phyloP scores from a whole-genome alignment of 2,797 vertebrate genomes.

The Micromesistius poutassou region DNA sequence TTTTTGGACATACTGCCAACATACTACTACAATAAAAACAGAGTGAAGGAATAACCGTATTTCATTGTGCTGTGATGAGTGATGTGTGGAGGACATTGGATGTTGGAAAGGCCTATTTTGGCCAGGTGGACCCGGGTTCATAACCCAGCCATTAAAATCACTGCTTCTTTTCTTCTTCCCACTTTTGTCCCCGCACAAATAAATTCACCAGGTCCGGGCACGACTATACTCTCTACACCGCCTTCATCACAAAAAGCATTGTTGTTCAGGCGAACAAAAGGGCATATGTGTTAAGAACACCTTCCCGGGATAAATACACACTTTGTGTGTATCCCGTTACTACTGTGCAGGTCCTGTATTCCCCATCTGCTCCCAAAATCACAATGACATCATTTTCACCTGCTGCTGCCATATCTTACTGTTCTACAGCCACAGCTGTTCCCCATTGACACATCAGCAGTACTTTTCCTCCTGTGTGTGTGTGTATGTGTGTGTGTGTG shows the following conservation, averaged over 20 bases:
- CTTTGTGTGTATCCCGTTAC: slow-evolving; percentile 14
- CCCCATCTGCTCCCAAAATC: slow-evolving; percentile 34
- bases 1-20: neutral
- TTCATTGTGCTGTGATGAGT: neutral
- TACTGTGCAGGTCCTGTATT: slow-evolving; percentile 8
- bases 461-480: slow-evolving; percentile 3
- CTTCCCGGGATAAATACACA: neutral
- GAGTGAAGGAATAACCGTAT: neutral
- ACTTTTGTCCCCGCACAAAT: neutral
- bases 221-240: neutral
- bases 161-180: neutral
- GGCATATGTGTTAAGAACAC: neutral
- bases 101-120: neutral
- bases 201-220: neutral
- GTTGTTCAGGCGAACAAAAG: neutral
- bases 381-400: slow-evolving; percentile 49
- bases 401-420: slow-evolving; percentile 55
- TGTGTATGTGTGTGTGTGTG: slow-evolving; percentile 26
- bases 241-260: neutral
- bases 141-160: neutral
- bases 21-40: neutral
- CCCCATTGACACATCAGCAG: slow-evolving; percentile 18
- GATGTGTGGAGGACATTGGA: neutral
- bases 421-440: slow-evolving; percentile 53
- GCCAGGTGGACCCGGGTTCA: neutral